Percentiles rank a stretch among this genome's conserved stretches.
Evolutionary conservation across 2,888 invertebrate species (phyloP).

Genomic region (Agrochola lychnidis): DNA sequence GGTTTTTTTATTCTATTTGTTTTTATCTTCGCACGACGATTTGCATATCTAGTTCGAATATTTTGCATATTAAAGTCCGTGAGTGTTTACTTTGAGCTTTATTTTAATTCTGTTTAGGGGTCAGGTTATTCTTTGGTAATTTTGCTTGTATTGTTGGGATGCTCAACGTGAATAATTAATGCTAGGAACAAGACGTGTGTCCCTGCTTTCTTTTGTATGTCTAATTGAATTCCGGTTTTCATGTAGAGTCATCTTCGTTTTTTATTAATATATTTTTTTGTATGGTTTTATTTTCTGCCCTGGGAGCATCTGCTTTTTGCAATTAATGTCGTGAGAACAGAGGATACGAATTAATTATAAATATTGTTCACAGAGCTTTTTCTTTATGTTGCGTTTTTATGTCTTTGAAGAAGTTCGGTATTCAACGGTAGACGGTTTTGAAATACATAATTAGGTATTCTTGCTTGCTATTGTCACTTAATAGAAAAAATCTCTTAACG

Average conservation of each 20-base stretch:
- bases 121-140: conserved; percentile 84
- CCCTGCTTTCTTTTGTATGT: conserved; percentile 87
- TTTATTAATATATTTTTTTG: conserved; percentile 84
- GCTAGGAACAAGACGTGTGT: conserved; percentile 85
- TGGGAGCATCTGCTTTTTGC: conserved; percentile 86
- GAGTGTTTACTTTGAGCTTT: conserved; percentile 87
- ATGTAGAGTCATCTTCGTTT: conserved; percentile 86
- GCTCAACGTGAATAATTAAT: conserved; percentile 85
- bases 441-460: conserved; percentile 48
- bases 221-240: conserved; percentile 89
- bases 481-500: not conserved
- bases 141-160: conserved; percentile 83
- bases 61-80: conserved; percentile 87
- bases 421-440: conserved; percentile 63
- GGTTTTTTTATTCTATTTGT: conserved; percentile 89
- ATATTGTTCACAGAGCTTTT: conserved; percentile 62
- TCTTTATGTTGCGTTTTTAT: conserved; percentile 60
- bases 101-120: conserved; percentile 87
- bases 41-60: conserved; percentile 89
- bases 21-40: conserved; percentile 89
- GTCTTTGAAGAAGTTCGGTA: conserved; percentile 50
- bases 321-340: conserved; percentile 90
- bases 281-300: conserved; percentile 79
- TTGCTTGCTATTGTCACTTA: conserved; percentile 34
- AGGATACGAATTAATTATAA: conserved; percentile 82